These are phyloP conservation scores for Hydroisotoma schaefferi DNA, from an alignment of 2,888 invertebrate genomes.

Conservation along the genomic window DNA sequence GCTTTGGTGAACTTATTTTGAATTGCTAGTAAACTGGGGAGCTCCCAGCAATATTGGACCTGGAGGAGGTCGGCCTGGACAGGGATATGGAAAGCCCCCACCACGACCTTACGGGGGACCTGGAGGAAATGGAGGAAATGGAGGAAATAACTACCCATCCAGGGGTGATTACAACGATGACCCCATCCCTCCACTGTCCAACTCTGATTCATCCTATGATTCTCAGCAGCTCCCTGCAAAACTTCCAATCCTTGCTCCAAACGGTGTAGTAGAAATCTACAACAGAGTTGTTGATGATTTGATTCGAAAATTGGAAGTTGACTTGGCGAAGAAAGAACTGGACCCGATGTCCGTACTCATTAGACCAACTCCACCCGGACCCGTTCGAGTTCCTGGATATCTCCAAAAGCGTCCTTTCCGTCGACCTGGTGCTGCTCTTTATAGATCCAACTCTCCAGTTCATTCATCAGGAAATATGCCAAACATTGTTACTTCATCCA, in stretches of 20 bases:
- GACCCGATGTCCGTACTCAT: constrained; percentile 49
- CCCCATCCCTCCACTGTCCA: constrained; percentile 43
- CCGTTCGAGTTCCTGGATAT: constrained; percentile 47
- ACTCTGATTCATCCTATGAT: constrained; percentile 41
- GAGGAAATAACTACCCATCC: constrained; percentile 23
- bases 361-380: constrained; percentile 46
- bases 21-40: constrained; percentile 38
- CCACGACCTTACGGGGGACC: constrained; percentile 29
- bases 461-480: constrained; percentile 1
- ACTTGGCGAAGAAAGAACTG: constrained; percentile 40
- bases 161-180: constrained; percentile 43
- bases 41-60: constrained; percentile 17
- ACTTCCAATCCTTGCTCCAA: constrained; percentile 47
- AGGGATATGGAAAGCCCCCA: constrained; percentile 20
- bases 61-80: neutral
- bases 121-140: constrained; percentile 15
- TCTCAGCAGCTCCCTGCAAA: constrained; percentile 44
- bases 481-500: neutral
- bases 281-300: constrained; percentile 48
- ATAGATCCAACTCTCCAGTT: constrained; percentile 27
- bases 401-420: constrained; percentile 46
- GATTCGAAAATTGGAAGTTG: constrained; percentile 40
- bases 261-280: constrained; percentile 48
- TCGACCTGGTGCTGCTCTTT: constrained; percentile 46
- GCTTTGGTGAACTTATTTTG: too few species aligned